Evolutionary conservation across 2,797 vertebrate genomes (phyloP).

Genomic region (Prunella strophiata): DNA sequence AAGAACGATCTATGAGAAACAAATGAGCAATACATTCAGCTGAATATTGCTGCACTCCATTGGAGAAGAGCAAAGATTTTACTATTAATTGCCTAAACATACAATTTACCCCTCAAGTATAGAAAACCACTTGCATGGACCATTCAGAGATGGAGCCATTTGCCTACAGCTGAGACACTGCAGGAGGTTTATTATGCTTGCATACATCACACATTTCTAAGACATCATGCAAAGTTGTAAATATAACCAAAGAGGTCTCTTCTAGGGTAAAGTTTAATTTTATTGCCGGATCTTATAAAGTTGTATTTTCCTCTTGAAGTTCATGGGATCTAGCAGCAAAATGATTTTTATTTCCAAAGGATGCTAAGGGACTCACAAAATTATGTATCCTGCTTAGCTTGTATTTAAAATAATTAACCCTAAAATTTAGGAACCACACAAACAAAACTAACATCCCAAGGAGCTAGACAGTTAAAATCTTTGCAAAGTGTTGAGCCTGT

Average conservation of each 20-base stretch:
- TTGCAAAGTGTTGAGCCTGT: neutral
- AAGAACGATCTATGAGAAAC: neutral
- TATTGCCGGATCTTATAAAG: neutral
- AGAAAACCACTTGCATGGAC: neutral
- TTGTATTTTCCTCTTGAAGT: neutral
- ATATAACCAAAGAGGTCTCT: neutral
- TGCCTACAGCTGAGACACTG: neutral
- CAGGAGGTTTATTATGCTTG: neutral
- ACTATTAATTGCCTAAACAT: neutral
- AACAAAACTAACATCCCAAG: neutral
- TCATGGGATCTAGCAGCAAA: neutral
- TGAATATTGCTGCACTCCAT: neutral
- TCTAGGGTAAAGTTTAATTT: neutral
- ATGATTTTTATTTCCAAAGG: neutral
- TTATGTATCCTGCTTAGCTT: neutral
- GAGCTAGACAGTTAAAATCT: neutral
- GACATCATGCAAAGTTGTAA: neutral
- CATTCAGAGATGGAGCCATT: neutral
- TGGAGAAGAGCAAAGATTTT: neutral
- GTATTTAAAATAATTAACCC: neutral
- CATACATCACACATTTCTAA: neutral
- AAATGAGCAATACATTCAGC: neutral
- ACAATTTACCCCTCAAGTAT: neutral
- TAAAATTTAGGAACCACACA: neutral
- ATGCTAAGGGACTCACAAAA: neutral